phyloP scores from a whole-genome alignment of 2,797 vertebrate species.

The Rhinatrema bivittatum region DNA sequence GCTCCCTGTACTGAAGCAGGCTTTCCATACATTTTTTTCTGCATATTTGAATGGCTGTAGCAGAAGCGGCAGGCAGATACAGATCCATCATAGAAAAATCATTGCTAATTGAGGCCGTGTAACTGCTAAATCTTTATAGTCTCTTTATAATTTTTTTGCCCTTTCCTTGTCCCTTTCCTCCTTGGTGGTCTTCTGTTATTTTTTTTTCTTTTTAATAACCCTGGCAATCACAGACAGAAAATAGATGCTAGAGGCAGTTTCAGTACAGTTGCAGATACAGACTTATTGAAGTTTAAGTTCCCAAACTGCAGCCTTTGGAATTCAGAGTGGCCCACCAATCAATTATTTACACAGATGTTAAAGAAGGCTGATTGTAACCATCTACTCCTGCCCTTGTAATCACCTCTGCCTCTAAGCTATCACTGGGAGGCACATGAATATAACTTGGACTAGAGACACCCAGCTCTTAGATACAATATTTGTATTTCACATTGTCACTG shows the following conservation, averaged over 20 bases:
- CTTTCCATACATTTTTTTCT: no score
- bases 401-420: slow-evolving; percentile 64
- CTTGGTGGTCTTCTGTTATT: slow-evolving; percentile 56
- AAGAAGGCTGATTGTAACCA: slow-evolving; percentile 53
- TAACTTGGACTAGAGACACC: slow-evolving; percentile 51
- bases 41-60: no score
- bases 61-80: no score
- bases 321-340: slow-evolving; percentile 39
- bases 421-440: slow-evolving; percentile 64
- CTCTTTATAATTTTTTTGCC: slow-evolving; percentile 46
- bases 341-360: slow-evolving; percentile 71
- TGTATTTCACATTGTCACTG: slow-evolving; percentile 52
- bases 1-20: no score
- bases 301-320: slow-evolving; percentile 47
- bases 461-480: slow-evolving; percentile 54
- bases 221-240: slow-evolving; percentile 27
- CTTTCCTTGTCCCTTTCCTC: slow-evolving; percentile 48
- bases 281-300: slow-evolving; percentile 53
- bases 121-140: slow-evolving; percentile 43
- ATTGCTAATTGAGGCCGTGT: no score
- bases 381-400: slow-evolving; percentile 52
- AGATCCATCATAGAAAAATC: no score
- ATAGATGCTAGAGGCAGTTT: slow-evolving; percentile 35
- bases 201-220: slow-evolving; percentile 42
- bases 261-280: slow-evolving; percentile 44